Conservation (phyloP, 2,113 vertebrate species). For the Meles meles region DNA sequence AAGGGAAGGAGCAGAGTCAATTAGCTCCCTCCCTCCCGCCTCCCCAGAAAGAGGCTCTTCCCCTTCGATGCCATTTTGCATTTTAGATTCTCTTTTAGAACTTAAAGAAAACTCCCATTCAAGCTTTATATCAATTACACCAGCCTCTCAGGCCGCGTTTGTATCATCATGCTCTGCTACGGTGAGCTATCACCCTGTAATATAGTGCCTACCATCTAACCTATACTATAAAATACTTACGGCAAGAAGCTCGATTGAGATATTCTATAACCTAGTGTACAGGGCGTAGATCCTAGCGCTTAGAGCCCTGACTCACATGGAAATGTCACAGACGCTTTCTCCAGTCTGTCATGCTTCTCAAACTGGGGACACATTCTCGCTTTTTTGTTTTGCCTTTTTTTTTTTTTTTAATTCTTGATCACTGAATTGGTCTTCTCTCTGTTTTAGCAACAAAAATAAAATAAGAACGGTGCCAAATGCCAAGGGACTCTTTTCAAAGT, state of each 20-base stretch:
- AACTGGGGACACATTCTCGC: not conserved
- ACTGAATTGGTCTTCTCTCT: not conserved
- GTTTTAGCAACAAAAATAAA: not conserved
- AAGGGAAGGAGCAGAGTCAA: not conserved
- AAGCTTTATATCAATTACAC: no score
- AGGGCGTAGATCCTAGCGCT: not conserved
- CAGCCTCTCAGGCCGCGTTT: not conserved
- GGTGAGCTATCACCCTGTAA: not conserved
- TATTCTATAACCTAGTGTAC: not conserved
- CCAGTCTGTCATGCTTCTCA: not conserved
- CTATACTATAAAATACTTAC: not conserved
- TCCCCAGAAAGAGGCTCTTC: not conserved
- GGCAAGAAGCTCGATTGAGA: not conserved
- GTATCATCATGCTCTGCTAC: not conserved
- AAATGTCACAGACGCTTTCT: not conserved
- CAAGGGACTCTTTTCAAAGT: fast-evolving
- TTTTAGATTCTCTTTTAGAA: not conserved
- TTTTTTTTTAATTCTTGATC: not conserved
- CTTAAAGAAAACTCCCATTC: not conserved
- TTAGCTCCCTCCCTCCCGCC: not conserved
- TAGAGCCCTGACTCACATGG: not conserved
- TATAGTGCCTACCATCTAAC: not conserved
- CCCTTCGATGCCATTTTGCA: not conserved
- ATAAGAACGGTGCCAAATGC: no score
- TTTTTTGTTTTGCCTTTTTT: not conserved